Percentiles rank a stretch among this genome's conserved stretches.
phyloP scores from a whole-genome alignment of 2,888 invertebrate species.

The Melinaea menophilus region DNA sequence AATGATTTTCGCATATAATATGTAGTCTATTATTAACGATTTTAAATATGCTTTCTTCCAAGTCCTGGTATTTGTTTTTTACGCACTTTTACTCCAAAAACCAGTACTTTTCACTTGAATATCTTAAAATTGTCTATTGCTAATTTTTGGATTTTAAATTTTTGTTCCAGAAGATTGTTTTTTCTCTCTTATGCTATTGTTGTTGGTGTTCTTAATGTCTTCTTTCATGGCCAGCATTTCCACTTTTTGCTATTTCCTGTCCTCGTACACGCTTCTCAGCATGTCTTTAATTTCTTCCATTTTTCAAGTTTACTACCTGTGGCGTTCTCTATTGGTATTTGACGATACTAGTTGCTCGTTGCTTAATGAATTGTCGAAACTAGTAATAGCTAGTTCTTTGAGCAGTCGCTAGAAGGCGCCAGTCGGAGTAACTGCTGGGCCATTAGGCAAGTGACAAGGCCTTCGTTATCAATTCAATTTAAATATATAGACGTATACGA shows the following conservation, averaged over 20 bases:
- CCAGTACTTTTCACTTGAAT: slow-evolving; percentile 9
- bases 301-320: slow-evolving; percentile 9
- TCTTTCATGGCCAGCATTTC: slow-evolving; percentile 15
- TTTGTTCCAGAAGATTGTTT: slow-evolving; percentile 11
- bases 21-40: slow-evolving; percentile 29
- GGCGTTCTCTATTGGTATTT: no score
- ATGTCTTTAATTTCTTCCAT: slow-evolving; percentile 18
- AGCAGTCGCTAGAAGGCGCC: no score
- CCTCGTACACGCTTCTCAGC: slow-evolving; percentile 9
- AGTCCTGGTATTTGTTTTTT: slow-evolving; percentile 13
- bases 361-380: no score
- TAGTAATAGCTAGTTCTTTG: no score
- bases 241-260: slow-evolving; percentile 11
- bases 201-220: slow-evolving; percentile 14
- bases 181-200: slow-evolving; percentile 13
- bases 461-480: no score
- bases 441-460: no score
- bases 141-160: slow-evolving; percentile 10
- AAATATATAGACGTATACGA: no score
- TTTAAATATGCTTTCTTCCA: slow-evolving; percentile 13
- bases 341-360: no score
- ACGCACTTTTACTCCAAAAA: slow-evolving; percentile 19
- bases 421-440: no score
- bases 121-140: slow-evolving; percentile 14
- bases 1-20: slow-evolving; percentile 20